phyloP scores from a whole-genome alignment of 2,797 vertebrate genomes.

The Falco naumanni region DNA sequence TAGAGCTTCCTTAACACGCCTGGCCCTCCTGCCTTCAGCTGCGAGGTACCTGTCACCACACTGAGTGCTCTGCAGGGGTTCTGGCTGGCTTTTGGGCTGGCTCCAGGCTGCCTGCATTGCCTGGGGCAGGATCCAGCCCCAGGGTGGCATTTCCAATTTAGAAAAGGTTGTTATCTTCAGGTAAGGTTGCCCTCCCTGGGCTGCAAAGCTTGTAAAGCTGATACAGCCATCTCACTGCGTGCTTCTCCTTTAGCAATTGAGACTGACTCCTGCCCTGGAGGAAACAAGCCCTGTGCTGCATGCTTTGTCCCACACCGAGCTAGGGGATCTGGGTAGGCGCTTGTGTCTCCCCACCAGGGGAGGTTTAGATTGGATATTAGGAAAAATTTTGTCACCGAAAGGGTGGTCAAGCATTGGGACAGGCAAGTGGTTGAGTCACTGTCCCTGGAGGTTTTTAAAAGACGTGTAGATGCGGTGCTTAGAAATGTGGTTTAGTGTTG shows the following conservation, averaged over 20 bases:
- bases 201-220: background rate
- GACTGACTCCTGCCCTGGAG: background rate
- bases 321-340: rapidly evolving
- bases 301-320: background rate
- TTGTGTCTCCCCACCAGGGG: too few relatives aligned
- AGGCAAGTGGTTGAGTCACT: too few relatives aligned
- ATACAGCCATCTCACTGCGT: background rate
- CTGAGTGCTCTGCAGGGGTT: too few relatives aligned
- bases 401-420: too few relatives aligned
- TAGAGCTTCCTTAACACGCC: rapidly evolving
- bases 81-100: background rate
- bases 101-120: background rate
- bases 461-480: too few relatives aligned
- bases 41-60: background rate
- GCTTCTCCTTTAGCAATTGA: background rate
- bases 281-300: background rate
- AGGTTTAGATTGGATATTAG: too few relatives aligned
- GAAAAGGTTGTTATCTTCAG: background rate
- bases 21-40: background rate
- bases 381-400: too few relatives aligned
- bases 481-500: too few relatives aligned
- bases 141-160: background rate
- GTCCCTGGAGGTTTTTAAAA: too few relatives aligned
- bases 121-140: background rate
- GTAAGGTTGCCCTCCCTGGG: background rate